Percentiles rank a stretch among this genome's conserved stretches.
Conservation (phyloP, 1,140 invertebrate genomes). For the Ganaspis sp. region DNA sequence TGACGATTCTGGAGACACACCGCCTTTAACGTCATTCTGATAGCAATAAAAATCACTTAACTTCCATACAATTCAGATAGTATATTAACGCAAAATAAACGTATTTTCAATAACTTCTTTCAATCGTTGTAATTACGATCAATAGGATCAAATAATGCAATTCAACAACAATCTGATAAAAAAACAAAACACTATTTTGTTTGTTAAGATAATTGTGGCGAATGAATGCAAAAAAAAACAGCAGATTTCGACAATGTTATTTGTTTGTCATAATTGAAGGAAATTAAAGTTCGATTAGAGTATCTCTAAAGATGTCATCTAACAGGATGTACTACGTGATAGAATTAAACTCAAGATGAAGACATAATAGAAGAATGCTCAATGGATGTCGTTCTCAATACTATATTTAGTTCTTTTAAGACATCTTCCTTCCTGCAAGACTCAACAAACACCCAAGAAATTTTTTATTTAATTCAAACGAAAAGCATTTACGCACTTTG, state of each 20-base stretch:
- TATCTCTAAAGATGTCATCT: background rate
- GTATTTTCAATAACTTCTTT: slow-evolving; percentile 13
- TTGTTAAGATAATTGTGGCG: too few relatives aligned
- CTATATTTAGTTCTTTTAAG: slow-evolving; percentile 16
- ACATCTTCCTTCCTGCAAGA: background rate
- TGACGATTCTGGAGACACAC: background rate
- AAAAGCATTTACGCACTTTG: too few relatives aligned
- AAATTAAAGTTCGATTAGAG: background rate
- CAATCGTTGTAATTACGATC: background rate
- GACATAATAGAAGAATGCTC: slow-evolving; percentile 12
- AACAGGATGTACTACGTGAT: background rate
- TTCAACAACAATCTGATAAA: background rate
- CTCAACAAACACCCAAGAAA: too few relatives aligned
- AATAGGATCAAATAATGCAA: background rate
- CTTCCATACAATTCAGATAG: background rate
- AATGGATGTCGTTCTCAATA: slow-evolving; percentile 3
- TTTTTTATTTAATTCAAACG: too few relatives aligned
- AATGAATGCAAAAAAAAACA: too few relatives aligned
- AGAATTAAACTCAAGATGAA: background rate
- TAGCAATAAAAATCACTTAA: slow-evolving; percentile 3
- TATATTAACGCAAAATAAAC: background rate
- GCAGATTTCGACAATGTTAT: too few relatives aligned
- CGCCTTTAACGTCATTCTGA: slow-evolving; percentile 1
- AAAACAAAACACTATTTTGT: background rate
- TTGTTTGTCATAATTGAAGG: background rate